Evolutionary conservation across 2,888 invertebrate species (phyloP).

Genomic region (Himalopsyche japonica): DNA sequence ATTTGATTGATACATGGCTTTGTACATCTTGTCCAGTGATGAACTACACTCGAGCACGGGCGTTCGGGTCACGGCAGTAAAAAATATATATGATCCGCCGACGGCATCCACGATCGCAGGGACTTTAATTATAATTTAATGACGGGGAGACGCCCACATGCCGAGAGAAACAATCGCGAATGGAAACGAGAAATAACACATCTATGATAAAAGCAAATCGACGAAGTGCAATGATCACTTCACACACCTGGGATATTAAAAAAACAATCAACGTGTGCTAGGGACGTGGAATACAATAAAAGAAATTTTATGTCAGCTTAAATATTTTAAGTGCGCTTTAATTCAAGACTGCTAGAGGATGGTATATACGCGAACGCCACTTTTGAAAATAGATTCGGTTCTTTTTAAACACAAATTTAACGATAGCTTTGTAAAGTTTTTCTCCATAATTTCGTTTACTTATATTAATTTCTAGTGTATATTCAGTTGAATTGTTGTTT

Average conservation of each 20-base stretch:
- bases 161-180: not conserved
- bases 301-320: too few species aligned
- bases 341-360: too few species aligned
- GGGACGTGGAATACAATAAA: not conserved
- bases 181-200: not conserved
- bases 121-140: slow-evolving; percentile 18
- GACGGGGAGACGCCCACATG: slow-evolving; percentile 5
- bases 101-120: not conserved
- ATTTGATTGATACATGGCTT: not conserved
- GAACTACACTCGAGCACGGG: not conserved
- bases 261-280: not conserved
- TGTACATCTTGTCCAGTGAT: not conserved
- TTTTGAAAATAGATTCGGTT: too few species aligned
- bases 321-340: too few species aligned
- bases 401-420: too few species aligned
- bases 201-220: not conserved
- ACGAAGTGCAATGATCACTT: not conserved
- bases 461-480: too few species aligned
- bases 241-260: not conserved
- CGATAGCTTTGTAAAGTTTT: too few species aligned
- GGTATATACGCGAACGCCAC: too few species aligned
- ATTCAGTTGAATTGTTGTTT: too few species aligned
- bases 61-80: not conserved
- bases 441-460: too few species aligned
- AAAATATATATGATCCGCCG: not conserved